phyloP scores from a whole-genome alignment of 2,797 vertebrate species.

The Smutsia gigantea region DNA sequence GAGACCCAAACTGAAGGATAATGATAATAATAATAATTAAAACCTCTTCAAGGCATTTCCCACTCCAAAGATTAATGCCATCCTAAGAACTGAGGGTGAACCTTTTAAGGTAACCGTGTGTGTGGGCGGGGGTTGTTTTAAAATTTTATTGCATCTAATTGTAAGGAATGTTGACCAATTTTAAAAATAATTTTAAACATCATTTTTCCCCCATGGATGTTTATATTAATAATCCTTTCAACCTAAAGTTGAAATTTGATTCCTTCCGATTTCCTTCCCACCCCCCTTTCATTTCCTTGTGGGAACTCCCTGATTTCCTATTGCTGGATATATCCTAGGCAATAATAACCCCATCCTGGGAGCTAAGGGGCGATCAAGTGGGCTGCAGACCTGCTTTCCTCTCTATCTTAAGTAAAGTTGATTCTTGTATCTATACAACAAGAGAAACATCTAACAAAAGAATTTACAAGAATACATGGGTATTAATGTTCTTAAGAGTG shows the following conservation, averaged over 20 bases:
- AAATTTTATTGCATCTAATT: constrained; percentile 77
- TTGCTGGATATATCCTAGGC: not conserved
- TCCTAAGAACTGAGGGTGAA: not conserved
- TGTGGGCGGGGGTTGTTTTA: not conserved
- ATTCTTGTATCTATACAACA: not conserved
- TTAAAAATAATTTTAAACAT: constrained; percentile 77
- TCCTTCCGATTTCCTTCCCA: not conserved
- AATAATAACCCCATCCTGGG: not conserved
- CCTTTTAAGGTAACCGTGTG: not conserved
- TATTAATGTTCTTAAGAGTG: not conserved
- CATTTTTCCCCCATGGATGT: not conserved
- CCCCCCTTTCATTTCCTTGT: not conserved
- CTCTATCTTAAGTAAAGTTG: not conserved
- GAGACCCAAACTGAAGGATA: not conserved
- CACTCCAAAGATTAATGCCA: constrained; percentile 62
- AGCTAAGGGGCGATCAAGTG: not conserved
- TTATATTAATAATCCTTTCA: constrained; percentile 41
- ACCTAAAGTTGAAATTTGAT: not conserved
- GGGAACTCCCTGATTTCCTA: not conserved
- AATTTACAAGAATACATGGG: not conserved
- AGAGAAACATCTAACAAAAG: not conserved
- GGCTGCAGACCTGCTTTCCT: not conserved
- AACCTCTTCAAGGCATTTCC: constrained; percentile 68
- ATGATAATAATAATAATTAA: constrained; percentile 62
- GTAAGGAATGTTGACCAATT: constrained; percentile 67